Percentiles rank a stretch among this genome's conserved stretches.
Evolutionary conservation across 2,113 vertebrate genomes (phyloP).

Genomic region (Leiothrix lutea): DNA sequence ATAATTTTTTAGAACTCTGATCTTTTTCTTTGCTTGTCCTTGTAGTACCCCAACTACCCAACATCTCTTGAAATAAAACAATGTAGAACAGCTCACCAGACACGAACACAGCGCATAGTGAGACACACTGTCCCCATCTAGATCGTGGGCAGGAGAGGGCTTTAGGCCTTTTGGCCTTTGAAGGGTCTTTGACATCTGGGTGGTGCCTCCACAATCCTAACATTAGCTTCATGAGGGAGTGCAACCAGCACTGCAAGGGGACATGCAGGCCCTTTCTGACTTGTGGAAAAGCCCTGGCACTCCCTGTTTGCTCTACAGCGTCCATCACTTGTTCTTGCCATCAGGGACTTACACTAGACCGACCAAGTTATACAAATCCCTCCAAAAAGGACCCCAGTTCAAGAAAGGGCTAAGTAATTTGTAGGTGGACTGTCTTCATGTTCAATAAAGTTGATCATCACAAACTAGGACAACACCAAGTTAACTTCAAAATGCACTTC

Average conservation of each 20-base stretch:
- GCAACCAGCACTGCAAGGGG: neutral
- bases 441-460: neutral
- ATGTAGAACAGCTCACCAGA: neutral
- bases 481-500: neutral
- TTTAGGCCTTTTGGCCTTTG: neutral
- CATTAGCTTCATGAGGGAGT: accelerated
- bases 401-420: neutral
- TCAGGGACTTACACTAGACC: neutral
- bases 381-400: neutral
- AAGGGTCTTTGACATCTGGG: neutral
- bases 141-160: neutral
- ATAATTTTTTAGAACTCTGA: neutral
- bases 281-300: neutral
- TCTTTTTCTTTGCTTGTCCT: neutral
- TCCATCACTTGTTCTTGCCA: neutral
- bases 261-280: neutral
- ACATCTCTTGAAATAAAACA: neutral
- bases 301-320: neutral
- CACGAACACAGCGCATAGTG: accelerated
- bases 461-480: neutral
- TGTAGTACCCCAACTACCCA: neutral
- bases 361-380: neutral
- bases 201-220: neutral
- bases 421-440: neutral
- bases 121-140: neutral